Percentiles rank a stretch among this genome's conserved stretches.
phyloP scores from a whole-genome alignment of 2,113 vertebrate species.

The Psittacula cyanocephala region DNA sequence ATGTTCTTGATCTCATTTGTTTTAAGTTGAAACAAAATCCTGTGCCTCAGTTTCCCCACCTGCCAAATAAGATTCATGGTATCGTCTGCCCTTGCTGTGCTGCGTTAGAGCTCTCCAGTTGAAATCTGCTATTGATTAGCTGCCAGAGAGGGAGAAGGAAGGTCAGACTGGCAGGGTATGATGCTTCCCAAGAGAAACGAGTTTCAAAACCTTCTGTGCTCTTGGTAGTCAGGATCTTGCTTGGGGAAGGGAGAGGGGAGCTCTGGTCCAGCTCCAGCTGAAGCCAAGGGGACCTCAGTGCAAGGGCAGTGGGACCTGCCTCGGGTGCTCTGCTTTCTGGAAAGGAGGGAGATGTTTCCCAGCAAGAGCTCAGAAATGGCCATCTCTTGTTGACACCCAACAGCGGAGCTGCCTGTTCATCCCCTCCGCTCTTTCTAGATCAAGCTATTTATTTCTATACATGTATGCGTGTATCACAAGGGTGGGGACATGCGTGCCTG shows the following conservation, averaged over 20 bases:
- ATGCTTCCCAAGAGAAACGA: background rate
- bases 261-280: background rate
- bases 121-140: background rate
- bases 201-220: background rate
- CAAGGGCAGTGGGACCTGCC: background rate
- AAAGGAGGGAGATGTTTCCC: background rate
- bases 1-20: rapidly evolving
- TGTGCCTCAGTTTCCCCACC: background rate
- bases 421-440: background rate
- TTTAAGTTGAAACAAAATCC: background rate
- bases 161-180: rapidly evolving
- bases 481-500: rapidly evolving
- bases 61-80: background rate
- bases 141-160: background rate
- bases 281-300: background rate
- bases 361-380: rapidly evolving
- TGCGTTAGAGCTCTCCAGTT: background rate
- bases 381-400: background rate
- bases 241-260: background rate
- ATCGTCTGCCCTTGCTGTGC: background rate
- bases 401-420: background rate
- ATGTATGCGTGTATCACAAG: rapidly evolving
- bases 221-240: background rate
- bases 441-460: background rate
- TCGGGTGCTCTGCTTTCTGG: background rate